These are phyloP conservation scores for Centroberyx gerrardi DNA, from an alignment of 2,797 vertebrate species.

Conservation along the genomic window DNA sequence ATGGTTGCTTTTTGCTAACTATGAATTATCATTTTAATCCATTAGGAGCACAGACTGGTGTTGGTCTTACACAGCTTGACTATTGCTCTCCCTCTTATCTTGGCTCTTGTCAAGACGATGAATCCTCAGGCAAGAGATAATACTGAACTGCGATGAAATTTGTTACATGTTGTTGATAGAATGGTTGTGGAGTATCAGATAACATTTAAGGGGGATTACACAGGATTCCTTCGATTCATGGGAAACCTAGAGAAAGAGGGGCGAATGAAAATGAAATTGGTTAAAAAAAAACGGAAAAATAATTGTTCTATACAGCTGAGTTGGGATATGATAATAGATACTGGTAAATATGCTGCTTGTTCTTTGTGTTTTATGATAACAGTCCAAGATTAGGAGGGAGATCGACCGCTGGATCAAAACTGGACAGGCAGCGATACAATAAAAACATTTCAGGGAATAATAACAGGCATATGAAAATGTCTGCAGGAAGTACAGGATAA, in stretches of 20 bases:
- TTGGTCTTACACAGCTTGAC: constrained; percentile 15
- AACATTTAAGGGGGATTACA: constrained; percentile 7
- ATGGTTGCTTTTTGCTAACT: constrained; percentile 4
- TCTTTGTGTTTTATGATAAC: neutral
- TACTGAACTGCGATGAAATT: neutral
- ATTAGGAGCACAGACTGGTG: constrained; percentile 11
- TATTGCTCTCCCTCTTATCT: constrained; percentile 5
- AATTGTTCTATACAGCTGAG: too few species aligned
- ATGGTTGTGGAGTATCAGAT: neutral
- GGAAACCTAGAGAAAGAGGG: neutral
- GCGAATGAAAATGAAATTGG: too few species aligned
- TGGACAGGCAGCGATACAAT: too few species aligned
- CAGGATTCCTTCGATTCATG: neutral
- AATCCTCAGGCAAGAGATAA: constrained; percentile 1
- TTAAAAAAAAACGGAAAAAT: too few species aligned
- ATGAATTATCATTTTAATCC: constrained; percentile 18
- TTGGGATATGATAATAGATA: too few species aligned
- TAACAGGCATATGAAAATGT: neutral
- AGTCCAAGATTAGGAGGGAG: neutral
- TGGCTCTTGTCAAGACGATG: neutral
- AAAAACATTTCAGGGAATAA: too few species aligned
- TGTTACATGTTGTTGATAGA: neutral
- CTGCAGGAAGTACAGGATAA: neutral
- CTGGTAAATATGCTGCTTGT: neutral
- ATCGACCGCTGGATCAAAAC: neutral